Evolutionary conservation across 2,888 invertebrate genomes (phyloP).

Genomic region (Sialis fuliginosa): DNA sequence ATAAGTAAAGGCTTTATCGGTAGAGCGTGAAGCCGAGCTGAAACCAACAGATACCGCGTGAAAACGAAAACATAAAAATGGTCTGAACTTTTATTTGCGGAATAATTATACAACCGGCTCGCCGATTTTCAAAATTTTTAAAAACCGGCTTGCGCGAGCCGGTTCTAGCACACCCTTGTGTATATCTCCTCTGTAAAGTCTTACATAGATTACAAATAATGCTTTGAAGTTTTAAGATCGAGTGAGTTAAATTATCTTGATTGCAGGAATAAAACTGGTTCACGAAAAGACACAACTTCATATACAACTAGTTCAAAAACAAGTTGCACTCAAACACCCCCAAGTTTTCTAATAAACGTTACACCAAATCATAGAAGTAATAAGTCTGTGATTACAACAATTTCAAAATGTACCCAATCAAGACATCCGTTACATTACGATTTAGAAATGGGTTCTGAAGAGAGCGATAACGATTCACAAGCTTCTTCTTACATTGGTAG

Average conservation of each 20-base stretch:
- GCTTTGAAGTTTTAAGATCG: neutral
- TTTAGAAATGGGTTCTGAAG: constrained; percentile 10
- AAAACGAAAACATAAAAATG: no score
- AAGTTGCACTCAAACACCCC: constrained; percentile 18
- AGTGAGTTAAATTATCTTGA: neutral
- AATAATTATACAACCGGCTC: no score
- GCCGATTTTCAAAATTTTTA: no score
- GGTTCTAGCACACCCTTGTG: no score
- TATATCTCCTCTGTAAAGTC: no score
- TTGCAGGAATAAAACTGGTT: constrained; percentile 22
- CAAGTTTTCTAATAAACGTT: constrained; percentile 13
- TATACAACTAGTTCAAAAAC: constrained; percentile 48
- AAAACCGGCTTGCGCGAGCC: no score
- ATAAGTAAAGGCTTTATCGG: no score
- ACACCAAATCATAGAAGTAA: constrained; percentile 14
- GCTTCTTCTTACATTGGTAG: neutral
- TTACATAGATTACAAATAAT: neutral
- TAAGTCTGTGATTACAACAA: constrained; percentile 13
- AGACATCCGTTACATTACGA: constrained; percentile 2
- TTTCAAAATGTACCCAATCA: neutral
- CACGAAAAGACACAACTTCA: constrained; percentile 46
- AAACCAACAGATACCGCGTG: no score
- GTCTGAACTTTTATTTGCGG: no score
- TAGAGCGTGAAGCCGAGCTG: no score
- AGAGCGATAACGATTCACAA: constrained; percentile 11